A percentile compares a stretch with the other conserved stretches of the same genome.
These are phyloP conservation scores for Oxystoma pomonae DNA, from an alignment of 2,888 invertebrate genomes.

Conservation along the genomic window DNA sequence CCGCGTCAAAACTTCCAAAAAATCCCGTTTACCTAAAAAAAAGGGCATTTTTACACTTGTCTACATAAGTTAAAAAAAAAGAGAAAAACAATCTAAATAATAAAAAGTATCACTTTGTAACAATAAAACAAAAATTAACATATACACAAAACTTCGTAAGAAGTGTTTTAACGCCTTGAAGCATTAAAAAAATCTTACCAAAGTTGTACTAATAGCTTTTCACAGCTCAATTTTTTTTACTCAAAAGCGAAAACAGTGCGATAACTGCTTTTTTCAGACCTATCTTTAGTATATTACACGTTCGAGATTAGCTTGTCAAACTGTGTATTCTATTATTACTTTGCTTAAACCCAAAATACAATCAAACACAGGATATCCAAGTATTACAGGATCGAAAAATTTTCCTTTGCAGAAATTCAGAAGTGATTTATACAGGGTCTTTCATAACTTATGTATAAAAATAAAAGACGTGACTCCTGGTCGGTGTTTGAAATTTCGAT, in stretches of 20 bases:
- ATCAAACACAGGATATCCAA: no score
- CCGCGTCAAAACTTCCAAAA: background rate
- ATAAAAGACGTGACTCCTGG: no score
- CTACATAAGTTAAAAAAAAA: slow-evolving; percentile 42
- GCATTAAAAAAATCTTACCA: background rate
- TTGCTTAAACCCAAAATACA: no score
- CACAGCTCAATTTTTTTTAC: slow-evolving; percentile 36
- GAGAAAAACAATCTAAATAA: slow-evolving; percentile 38
- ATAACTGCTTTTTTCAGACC: slow-evolving; percentile 37
- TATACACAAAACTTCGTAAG: slow-evolving; percentile 34
- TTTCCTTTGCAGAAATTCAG: no score
- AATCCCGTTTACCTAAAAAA: slow-evolving; percentile 1
- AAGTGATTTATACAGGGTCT: no score
- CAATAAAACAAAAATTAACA: slow-evolving; percentile 44
- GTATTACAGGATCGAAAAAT: no score
- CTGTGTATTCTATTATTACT: no score
- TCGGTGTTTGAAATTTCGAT: no score
- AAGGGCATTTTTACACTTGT: slow-evolving; percentile 31
- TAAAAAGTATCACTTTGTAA: slow-evolving; percentile 46
- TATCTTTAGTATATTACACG: slow-evolving; percentile 25
- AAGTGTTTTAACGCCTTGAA: no score
- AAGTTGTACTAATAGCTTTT: slow-evolving; percentile 19
- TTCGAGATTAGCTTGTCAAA: background rate
- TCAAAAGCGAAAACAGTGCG: slow-evolving; percentile 35
- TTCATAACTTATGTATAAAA: no score